These are phyloP conservation scores for Acanthopleura granulata DNA, from an alignment of 2,888 invertebrate species.

Conservation along the genomic window DNA sequence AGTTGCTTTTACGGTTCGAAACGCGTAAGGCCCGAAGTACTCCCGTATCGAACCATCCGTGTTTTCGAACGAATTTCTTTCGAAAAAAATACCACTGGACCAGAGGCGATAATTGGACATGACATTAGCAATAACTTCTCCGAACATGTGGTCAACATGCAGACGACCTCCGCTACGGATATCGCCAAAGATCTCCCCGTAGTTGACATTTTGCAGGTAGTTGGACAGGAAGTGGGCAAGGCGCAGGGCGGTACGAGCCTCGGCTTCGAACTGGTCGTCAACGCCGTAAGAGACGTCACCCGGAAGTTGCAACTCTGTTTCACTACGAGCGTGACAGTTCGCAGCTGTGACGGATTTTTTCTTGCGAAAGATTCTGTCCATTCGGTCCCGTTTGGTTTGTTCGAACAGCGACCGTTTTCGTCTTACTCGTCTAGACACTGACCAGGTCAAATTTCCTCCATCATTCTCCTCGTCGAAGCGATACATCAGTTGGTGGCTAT, in stretches of 20 bases:
- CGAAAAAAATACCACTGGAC: constrained; percentile 90
- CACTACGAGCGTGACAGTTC: constrained; percentile 70
- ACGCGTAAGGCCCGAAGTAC: constrained; percentile 59
- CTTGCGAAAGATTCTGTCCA: not conserved
- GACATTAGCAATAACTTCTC: constrained; percentile 89
- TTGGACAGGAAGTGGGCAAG: constrained; percentile 94
- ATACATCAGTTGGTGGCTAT: not conserved
- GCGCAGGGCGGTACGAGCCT: constrained; percentile 95
- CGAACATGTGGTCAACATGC: constrained; percentile 88
- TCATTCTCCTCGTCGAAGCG: not conserved
- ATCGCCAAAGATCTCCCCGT: constrained; percentile 44
- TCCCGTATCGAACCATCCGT: constrained; percentile 38
- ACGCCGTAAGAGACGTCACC: constrained; percentile 90
- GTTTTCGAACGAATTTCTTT: constrained; percentile 88
- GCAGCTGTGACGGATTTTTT: constrained; percentile 25
- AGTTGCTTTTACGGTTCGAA: constrained; percentile 24
- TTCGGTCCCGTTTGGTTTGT: constrained; percentile 26
- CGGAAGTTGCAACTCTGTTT: constrained; percentile 81
- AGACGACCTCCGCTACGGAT: constrained; percentile 38
- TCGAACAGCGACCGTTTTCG: constrained; percentile 19
- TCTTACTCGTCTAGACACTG: not conserved
- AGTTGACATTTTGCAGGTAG: constrained; percentile 78
- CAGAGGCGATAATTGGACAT: constrained; percentile 91
- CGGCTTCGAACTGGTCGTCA: constrained; percentile 87
- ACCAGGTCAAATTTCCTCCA: not conserved